These are phyloP conservation scores for Opisthocomus hoazin DNA, from an alignment of 2,113 vertebrate species.

Conservation along the genomic window DNA sequence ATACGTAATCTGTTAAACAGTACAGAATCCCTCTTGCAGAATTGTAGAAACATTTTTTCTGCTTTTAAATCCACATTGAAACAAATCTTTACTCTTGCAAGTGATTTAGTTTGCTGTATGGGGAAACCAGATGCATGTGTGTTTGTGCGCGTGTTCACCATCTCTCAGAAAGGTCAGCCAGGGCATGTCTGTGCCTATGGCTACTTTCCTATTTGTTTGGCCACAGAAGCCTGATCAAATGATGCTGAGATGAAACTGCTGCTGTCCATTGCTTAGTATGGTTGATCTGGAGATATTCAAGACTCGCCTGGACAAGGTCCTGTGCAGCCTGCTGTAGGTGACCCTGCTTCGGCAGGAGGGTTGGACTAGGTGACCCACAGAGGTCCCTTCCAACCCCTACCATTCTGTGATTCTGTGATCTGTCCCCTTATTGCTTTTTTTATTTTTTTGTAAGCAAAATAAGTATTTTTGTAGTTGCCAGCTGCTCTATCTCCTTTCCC, in stretches of 20 bases:
- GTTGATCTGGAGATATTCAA: too few relatives aligned
- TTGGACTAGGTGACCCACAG: too few relatives aligned
- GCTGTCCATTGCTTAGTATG: neutral
- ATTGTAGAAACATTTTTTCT: neutral
- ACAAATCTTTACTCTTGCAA: neutral
- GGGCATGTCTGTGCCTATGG: neutral
- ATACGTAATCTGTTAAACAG: accelerated
- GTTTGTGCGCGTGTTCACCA: neutral
- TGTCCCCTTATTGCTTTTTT: neutral
- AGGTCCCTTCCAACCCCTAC: too few relatives aligned
- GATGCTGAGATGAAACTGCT: neutral
- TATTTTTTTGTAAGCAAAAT: neutral
- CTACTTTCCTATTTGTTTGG: neutral
- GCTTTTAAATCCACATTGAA: neutral
- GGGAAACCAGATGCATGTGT: neutral
- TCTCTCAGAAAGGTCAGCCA: neutral
- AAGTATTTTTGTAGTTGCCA: neutral
- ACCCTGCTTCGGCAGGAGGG: too few relatives aligned
- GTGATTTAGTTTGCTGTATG: neutral
- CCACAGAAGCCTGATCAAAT: neutral
- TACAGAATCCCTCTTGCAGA: neutral
- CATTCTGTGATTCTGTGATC: too few relatives aligned
- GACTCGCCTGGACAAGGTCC: too few relatives aligned
- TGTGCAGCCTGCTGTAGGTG: too few relatives aligned
- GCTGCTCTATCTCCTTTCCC: neutral